Conservation (phyloP, 1,140 invertebrate species). For the Drosophila insularis region DNA sequence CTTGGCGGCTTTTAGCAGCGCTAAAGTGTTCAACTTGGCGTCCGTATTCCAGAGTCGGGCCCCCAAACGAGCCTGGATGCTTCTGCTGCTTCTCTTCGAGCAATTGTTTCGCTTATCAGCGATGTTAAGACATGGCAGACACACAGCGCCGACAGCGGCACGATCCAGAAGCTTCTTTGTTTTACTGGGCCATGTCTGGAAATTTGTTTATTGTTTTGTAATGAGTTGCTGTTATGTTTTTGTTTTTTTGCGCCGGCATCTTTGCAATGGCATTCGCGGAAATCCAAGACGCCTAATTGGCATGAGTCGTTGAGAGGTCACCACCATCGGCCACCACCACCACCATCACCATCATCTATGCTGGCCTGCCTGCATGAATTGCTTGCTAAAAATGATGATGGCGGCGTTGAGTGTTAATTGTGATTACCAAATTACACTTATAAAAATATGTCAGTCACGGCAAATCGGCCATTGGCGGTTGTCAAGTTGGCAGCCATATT, state of each 20-base stretch:
- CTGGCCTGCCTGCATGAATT: background rate
- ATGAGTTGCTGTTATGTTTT: conserved; percentile 45
- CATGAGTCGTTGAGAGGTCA: conserved; percentile 14
- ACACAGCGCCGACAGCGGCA: conserved; percentile 72
- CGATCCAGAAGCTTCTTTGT: conserved; percentile 70
- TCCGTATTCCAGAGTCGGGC: conserved; percentile 32
- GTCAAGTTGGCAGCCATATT: conserved; percentile 43
- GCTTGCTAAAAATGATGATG: conserved; percentile 1
- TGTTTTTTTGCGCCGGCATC: conserved; percentile 60
- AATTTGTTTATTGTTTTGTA: conserved; percentile 81
- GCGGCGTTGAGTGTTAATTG: conserved; percentile 21
- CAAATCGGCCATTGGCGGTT: conserved; percentile 32
- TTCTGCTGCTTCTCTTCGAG: conserved; percentile 28
- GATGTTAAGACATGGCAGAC: conserved; percentile 69
- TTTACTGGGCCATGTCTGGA: conserved; percentile 66
- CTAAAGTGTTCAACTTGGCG: conserved; percentile 78
- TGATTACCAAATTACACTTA: conserved; percentile 49
- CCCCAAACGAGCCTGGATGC: conserved; percentile 13
- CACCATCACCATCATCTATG: background rate
- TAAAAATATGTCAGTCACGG: conserved; percentile 46
- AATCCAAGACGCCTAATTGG: conserved; percentile 74
- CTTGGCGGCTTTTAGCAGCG: conserved; percentile 76
- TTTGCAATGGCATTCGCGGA: conserved; percentile 67
- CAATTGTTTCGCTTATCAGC: conserved; percentile 81
- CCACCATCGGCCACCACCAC: conserved; percentile 12